Percentiles rank a stretch among this genome's conserved stretches.
Conservation (phyloP, 2,888 invertebrate species). For the Nomada ferruginata region DNA sequence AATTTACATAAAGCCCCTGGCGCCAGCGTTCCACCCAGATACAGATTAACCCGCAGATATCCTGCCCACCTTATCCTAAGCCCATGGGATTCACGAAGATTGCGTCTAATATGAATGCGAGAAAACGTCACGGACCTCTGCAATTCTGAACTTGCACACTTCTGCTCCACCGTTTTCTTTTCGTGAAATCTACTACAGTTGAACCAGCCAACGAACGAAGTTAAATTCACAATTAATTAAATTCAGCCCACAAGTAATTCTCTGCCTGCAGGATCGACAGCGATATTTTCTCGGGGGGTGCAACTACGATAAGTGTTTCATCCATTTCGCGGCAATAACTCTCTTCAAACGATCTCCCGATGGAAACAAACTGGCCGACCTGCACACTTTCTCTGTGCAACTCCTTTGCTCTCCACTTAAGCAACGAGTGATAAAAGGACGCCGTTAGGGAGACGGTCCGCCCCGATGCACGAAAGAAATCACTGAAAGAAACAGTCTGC, state of each 20-base stretch:
- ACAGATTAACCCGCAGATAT: conserved; percentile 55
- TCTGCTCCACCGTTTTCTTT: background rate
- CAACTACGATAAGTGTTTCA: background rate
- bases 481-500: conserved; percentile 64
- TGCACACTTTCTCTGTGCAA: background rate
- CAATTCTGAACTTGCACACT: background rate
- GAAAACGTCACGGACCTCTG: conserved; percentile 25
- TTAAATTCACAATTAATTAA: background rate
- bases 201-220: too few species aligned
- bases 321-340: conserved; percentile 20
- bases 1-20: conserved; percentile 32
- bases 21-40: conserved; percentile 23
- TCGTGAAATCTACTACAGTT: background rate
- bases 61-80: conserved; percentile 37
- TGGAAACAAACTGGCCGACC: conserved; percentile 18
- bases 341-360: conserved; percentile 23
- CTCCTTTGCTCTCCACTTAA: conserved; percentile 52
- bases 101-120: conserved; percentile 37
- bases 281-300: background rate
- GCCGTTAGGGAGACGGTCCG: conserved; percentile 38
- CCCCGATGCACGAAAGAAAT: conserved; percentile 54
- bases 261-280: background rate
- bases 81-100: conserved; percentile 51
- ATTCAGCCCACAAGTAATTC: background rate
- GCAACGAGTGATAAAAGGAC: conserved; percentile 52